Base-by-base conservation (phyloP, 2,888 invertebrate species). In the Leucoma salicis region DNA sequence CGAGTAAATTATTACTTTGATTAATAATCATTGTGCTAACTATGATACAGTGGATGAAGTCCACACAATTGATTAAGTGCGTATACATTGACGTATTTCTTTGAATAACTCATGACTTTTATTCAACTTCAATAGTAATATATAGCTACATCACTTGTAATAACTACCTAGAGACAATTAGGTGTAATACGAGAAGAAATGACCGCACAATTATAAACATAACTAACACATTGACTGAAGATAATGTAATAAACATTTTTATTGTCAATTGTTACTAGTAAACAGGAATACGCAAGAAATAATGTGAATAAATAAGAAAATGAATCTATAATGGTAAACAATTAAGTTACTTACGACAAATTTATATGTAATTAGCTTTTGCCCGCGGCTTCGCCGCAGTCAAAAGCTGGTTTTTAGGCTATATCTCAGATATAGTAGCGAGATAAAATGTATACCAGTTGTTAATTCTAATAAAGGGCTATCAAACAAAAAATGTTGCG, bases 141-240 rank as follows among this genome's bases (percentile, higher is more conserved):
- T 52, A 66, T 18, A 2, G n/a, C 1, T 12, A 39, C 43, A 38
- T 53, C n/a, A n/a, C n/a, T n/a, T 34, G 25, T 42, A 47, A 49
- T 50, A 6, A 10, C 1, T 27, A 6, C n/a, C 4, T 27, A 6
- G n/a, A n/a, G n/a, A n/a, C n/a, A 27, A 27, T 11, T 2, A 21
- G n/a, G 27, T 25, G 3, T 25, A 11, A 27, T 27, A 11, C n/a
- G n/a, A 21, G n/a, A 53, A 55, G 63, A 72, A 78, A 74, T 74
- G 75, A 76, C 76, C 75, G 71, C 64, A 43, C 42, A 63, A 56
- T 53, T n/a, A n/a, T n/a, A n/a, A n/a, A n/a, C n/a, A n/a, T n/a
- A n/a, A n/a, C n/a, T n/a, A 53, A 65, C 67, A 65, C 64, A 67
- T 63, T 49, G 48, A 42, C 38, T 13, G 7, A 14, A 36, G 60